phyloP scores from a whole-genome alignment of 2,113 vertebrate genomes.

The Brachyistius frenatus region DNA sequence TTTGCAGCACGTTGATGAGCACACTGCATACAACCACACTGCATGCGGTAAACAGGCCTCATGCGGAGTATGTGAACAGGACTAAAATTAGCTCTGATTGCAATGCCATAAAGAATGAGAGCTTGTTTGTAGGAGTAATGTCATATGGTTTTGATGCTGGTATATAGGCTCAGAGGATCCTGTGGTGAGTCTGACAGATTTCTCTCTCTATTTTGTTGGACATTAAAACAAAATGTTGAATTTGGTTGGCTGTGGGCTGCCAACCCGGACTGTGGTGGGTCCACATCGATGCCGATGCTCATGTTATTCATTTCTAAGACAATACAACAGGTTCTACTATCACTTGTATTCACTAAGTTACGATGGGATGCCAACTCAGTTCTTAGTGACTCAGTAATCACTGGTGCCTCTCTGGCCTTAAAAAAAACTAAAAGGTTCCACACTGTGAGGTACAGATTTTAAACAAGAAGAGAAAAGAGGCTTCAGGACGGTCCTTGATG shows the following conservation, averaged over 20 bases:
- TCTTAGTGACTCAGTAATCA: neutral
- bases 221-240: neutral
- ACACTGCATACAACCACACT: slow-evolving; percentile 46
- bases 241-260: too few relatives aligned
- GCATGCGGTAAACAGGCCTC: slow-evolving; percentile 58
- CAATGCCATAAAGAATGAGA: slow-evolving; percentile 35
- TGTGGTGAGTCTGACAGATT: neutral
- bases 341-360: neutral
- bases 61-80: slow-evolving; percentile 52
- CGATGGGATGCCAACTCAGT: neutral
- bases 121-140: slow-evolving; percentile 38
- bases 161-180: neutral
- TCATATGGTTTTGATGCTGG: slow-evolving; percentile 37
- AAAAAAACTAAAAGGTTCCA: neutral
- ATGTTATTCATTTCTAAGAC: too few relatives aligned
- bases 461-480: neutral
- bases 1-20: slow-evolving; percentile 55
- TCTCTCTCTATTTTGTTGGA: slow-evolving; percentile 1
- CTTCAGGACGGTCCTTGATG: too few relatives aligned
- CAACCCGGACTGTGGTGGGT: too few relatives aligned
- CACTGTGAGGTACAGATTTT: neutral
- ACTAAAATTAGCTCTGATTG: slow-evolving; percentile 61
- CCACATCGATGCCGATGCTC: too few relatives aligned
- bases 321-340: neutral
- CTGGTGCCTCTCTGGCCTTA: neutral